Evolutionary conservation across 2,113 vertebrate species (phyloP).

Genomic region (Sinocyclocheilus anophthalmus): DNA sequence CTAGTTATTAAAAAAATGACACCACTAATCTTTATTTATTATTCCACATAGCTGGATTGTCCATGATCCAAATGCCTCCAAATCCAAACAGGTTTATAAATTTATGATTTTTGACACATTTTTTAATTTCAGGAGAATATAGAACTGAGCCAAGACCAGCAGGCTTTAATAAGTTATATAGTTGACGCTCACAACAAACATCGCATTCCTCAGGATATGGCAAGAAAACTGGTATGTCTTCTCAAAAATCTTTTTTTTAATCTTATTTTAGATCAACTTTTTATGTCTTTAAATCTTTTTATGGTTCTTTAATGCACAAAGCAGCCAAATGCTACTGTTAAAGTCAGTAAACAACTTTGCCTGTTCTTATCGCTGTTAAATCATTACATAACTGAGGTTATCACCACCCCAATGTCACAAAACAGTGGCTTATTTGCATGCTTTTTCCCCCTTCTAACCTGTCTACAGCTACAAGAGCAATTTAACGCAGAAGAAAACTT

Average conservation of each 20-base stretch:
- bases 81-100: background rate
- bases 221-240: conserved; percentile 89
- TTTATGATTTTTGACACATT: conserved; percentile 55
- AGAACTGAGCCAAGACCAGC: conserved; percentile 87
- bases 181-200: conserved; percentile 91
- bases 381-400: conserved; percentile 30
- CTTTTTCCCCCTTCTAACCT: conserved; percentile 44
- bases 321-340: conserved; percentile 25
- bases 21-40: background rate
- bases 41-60: background rate
- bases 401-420: background rate
- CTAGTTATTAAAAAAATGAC: background rate
- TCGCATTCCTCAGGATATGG: conserved; percentile 90
- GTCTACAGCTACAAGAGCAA: conserved; percentile 86
- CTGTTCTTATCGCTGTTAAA: conserved; percentile 12
- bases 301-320: background rate
- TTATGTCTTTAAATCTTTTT: background rate
- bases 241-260: background rate
- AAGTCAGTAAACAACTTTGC: conserved; percentile 22
- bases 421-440: conserved; percentile 7
- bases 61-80: background rate
- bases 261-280: background rate
- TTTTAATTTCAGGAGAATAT: conserved; percentile 85
- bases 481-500: conserved; percentile 94
- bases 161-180: conserved; percentile 83